Evolutionary conservation across 2,797 vertebrate genomes (phyloP).

Genomic region (Sebastes aleutianus): DNA sequence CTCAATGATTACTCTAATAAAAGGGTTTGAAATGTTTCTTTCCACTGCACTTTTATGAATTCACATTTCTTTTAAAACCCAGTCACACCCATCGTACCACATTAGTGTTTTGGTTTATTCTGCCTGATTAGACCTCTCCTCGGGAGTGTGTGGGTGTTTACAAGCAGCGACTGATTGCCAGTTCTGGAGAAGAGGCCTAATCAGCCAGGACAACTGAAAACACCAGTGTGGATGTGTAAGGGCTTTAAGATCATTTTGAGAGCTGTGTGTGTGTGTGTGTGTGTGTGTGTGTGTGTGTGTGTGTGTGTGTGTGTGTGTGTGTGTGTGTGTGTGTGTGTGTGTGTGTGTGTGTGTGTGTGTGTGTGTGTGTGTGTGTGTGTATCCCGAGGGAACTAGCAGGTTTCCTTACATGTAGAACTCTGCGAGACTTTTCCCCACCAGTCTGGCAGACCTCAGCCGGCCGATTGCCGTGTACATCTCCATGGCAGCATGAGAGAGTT

Average conservation of each 20-base stretch:
- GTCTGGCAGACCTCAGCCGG: constrained; percentile 89
- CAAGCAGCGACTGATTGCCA: neutral
- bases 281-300: no score
- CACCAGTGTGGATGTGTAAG: neutral
- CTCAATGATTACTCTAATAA: neutral
- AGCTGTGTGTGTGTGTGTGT: neutral
- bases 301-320: no score
- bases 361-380: no score
- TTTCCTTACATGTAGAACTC: constrained; percentile 95
- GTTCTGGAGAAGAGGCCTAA: neutral
- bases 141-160: constrained; percentile 5
- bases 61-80: neutral
- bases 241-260: neutral
- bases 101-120: neutral
- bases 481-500: constrained; percentile 93
- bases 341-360: no score
- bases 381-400: neutral
- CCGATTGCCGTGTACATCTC: constrained; percentile 96
- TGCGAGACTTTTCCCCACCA: constrained; percentile 95
- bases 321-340: no score
- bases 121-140: neutral
- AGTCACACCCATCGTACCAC: neutral
- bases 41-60: neutral
- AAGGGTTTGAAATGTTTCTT: neutral
- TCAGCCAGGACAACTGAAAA: neutral